phyloP scores from a whole-genome alignment of 2,888 invertebrate genomes.

The Dryocosmus kuriphilus region DNA sequence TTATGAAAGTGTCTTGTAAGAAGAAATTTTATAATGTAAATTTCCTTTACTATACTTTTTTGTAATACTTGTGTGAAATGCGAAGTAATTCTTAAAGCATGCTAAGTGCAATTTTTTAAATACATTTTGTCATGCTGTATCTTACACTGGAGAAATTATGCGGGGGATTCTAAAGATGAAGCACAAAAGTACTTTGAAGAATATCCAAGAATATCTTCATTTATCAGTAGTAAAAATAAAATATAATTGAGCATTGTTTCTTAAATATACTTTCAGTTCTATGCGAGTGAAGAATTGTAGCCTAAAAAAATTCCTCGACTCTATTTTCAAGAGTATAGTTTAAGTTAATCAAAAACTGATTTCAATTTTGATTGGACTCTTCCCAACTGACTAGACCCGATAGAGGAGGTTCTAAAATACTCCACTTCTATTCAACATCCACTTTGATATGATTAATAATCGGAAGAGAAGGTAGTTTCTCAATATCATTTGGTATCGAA shows the following conservation, averaged over 20 bases:
- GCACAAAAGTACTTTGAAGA: conserved; percentile 23
- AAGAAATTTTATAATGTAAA: too few species aligned
- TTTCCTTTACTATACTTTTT: too few species aligned
- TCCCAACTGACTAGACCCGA: conserved; percentile 73
- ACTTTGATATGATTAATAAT: conserved; percentile 60
- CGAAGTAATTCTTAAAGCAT: conserved; percentile 18
- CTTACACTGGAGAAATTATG: background rate
- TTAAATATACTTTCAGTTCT: conserved; percentile 27
- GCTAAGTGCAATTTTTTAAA: background rate
- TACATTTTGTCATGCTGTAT: background rate
- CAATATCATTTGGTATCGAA: conserved; percentile 65
- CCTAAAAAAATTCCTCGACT: conserved; percentile 78
- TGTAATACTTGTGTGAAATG: too few species aligned
- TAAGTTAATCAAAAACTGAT: conserved; percentile 78
- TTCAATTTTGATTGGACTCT: conserved; percentile 79
- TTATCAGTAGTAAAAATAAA: conserved; percentile 42
- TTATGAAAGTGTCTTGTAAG: too few species aligned
- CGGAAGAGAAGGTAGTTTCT: conserved; percentile 69
- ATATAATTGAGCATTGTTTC: conserved; percentile 21
- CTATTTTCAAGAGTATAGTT: conserved; percentile 79
- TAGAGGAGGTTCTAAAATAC: conserved; percentile 75
- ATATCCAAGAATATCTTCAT: conserved; percentile 34
- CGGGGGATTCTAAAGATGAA: conserved; percentile 29
- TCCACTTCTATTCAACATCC: conserved; percentile 68
- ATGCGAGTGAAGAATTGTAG: conserved; percentile 13